Evolutionary conservation across 2,888 invertebrate genomes (phyloP).

Genomic region (Apeira syringaria): DNA sequence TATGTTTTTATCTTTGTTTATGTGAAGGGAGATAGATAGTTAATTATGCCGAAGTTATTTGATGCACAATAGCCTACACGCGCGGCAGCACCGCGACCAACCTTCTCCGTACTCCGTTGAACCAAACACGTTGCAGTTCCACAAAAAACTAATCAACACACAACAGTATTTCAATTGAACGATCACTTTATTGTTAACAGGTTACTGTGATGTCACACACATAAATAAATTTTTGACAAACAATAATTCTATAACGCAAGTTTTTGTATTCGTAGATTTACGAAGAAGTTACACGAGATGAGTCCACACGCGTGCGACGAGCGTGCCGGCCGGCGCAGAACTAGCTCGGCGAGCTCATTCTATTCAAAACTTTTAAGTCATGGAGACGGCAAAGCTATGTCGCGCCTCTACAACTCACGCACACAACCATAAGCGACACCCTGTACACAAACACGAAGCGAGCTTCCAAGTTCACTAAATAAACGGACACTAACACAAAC

Average conservation of each 20-base stretch:
- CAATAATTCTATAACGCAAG: conserved; percentile 55
- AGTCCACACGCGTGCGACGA: conserved; percentile 57
- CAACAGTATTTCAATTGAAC: conserved; percentile 39
- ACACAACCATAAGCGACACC: conserved; percentile 70
- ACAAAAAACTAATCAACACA: conserved; percentile 77
- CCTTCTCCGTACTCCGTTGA: conserved; percentile 81
- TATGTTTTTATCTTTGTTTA: no score
- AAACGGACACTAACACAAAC: conserved; percentile 82
- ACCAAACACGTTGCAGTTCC: conserved; percentile 82
- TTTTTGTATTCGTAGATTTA: conserved; percentile 64
- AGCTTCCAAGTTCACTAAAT: conserved; percentile 84
- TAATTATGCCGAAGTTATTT: conserved; percentile 64
- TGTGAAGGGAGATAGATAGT: conserved; percentile 32
- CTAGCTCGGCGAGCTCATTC: conserved; percentile 73
- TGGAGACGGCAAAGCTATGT: conserved; percentile 84
- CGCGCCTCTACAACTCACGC: conserved; percentile 81
- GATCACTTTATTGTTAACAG: conserved; percentile 57
- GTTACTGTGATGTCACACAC: conserved; percentile 41
- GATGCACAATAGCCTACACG: conserved; percentile 68
- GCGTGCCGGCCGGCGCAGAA: conserved; percentile 79
- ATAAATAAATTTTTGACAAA: conserved; percentile 40
- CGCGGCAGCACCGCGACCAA: conserved; percentile 74
- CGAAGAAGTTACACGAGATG: conserved; percentile 68
- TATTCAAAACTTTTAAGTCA: conserved; percentile 82
- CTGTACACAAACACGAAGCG: conserved; percentile 80